These are phyloP conservation scores for Belgica antarctica DNA, from an alignment of 2,888 invertebrate species.

Conservation along the genomic window DNA sequence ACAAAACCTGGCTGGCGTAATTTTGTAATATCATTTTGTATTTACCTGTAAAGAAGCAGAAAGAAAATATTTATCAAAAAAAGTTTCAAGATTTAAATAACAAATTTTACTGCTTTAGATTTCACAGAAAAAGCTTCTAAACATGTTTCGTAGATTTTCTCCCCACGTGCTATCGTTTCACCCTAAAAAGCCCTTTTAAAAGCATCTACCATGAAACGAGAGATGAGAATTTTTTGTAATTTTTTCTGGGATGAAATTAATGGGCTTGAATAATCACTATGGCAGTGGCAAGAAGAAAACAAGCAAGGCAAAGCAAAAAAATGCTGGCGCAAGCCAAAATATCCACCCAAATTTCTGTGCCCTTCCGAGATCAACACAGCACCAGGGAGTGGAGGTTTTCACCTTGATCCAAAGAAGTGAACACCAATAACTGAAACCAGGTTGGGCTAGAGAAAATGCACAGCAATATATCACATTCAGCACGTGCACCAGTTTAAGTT, in stretches of 20 bases:
- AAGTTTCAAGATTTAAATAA: too few species aligned
- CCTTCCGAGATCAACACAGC: constrained; percentile 7
- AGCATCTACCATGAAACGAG: background rate
- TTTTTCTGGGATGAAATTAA: constrained; percentile 31
- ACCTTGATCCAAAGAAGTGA: background rate
- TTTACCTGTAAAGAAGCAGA: too few species aligned
- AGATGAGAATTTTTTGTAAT: background rate
- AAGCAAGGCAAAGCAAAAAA: background rate
- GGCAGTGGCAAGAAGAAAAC: constrained; percentile 25
- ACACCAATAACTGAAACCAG: too few species aligned
- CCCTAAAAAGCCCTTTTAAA: background rate
- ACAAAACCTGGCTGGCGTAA: too few species aligned
- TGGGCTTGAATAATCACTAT: constrained; percentile 36
- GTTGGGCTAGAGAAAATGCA: background rate
- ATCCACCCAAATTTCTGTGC: background rate
- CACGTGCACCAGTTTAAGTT: constrained; percentile 25
- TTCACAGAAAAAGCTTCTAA: too few species aligned
- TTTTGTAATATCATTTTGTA: too few species aligned
- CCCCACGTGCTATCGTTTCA: too few species aligned
- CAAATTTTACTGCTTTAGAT: too few species aligned
- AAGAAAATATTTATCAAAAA: too few species aligned
- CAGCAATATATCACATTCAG: background rate
- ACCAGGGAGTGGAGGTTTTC: background rate
- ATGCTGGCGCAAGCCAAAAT: background rate
- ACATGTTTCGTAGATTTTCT: too few species aligned